Evolutionary conservation across 1,140 invertebrate species (phyloP).

Genomic region (Drosophila chauvacae): DNA sequence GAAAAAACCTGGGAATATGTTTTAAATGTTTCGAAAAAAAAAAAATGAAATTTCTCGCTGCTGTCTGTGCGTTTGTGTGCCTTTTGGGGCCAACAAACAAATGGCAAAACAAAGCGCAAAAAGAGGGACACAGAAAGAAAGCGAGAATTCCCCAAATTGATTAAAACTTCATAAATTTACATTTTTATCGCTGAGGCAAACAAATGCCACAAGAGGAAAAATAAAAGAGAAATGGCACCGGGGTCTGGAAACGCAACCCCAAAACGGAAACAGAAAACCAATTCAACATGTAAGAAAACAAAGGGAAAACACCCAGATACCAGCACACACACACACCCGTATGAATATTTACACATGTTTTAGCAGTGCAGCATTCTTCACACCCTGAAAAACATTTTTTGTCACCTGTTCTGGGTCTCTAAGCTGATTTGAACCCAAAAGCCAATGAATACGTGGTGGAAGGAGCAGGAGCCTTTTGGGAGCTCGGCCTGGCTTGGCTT

Average conservation of each 20-base stretch:
- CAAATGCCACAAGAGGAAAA: slow-evolving; percentile 60
- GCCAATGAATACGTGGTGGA: slow-evolving; percentile 56
- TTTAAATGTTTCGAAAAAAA: slow-evolving; percentile 71
- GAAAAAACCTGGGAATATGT: slow-evolving; percentile 63
- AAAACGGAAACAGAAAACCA: slow-evolving; percentile 41
- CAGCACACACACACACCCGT: slow-evolving; percentile 29
- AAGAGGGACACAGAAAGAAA: slow-evolving; percentile 39
- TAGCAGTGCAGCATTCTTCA: slow-evolving; percentile 51
- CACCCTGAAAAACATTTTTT: slow-evolving; percentile 26
- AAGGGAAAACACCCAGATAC: slow-evolving; percentile 37
- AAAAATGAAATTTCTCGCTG: slow-evolving; percentile 23
- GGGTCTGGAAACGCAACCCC: slow-evolving; percentile 39
- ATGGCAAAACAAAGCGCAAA: slow-evolving; percentile 37
- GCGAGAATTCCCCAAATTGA: slow-evolving; percentile 81
- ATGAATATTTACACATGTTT: slow-evolving; percentile 81
- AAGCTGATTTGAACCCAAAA: slow-evolving; percentile 63
- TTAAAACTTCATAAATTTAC: slow-evolving; percentile 83
- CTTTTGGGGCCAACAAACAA: slow-evolving; percentile 63
- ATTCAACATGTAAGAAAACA: slow-evolving; percentile 63
- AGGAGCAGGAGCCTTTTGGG: slow-evolving; percentile 19
- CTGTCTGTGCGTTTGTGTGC: slow-evolving; percentile 50
- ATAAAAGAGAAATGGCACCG: slow-evolving; percentile 29
- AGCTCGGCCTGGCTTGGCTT: background rate
- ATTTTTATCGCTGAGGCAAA: slow-evolving; percentile 76
- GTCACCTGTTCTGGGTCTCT: slow-evolving; percentile 65